phyloP scores from a whole-genome alignment of 2,888 invertebrate genomes.

The Amiota minor region DNA sequence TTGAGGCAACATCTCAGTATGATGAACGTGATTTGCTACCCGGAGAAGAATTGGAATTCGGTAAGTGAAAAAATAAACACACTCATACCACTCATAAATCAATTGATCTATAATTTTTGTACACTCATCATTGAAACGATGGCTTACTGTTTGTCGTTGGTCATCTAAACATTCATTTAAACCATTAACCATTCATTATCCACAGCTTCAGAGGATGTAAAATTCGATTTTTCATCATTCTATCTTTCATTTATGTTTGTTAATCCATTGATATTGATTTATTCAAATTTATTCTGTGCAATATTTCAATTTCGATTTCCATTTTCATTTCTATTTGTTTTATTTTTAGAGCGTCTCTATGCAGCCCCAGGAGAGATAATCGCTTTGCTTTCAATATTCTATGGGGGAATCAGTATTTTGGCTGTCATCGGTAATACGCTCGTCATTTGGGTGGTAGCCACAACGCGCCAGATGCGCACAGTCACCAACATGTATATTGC shows the following conservation, averaged over 20 bases:
- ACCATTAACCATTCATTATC: too few relatives aligned
- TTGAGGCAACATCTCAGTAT: constrained; percentile 28
- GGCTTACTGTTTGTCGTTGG: neutral
- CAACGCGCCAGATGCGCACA: constrained; percentile 85
- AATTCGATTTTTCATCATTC: too few relatives aligned
- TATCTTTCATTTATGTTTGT: too few relatives aligned
- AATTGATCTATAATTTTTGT: neutral
- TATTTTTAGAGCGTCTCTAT: constrained; percentile 77
- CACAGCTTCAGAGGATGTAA: too few relatives aligned
- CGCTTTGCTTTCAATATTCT: constrained; percentile 83
- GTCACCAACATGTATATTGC: constrained; percentile 91
- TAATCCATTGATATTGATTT: too few relatives aligned
- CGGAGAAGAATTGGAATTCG: constrained; percentile 70
- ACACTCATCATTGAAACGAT: neutral
- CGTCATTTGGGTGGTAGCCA: constrained; percentile 89
- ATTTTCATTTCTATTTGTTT: constrained; percentile 1
- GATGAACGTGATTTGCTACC: constrained; percentile 28
- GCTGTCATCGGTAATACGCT: constrained; percentile 87
- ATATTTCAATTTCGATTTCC: constrained; percentile 8
- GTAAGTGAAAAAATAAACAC: constrained; percentile 53
- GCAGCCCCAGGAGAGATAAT: constrained; percentile 84
- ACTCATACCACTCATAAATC: neutral
- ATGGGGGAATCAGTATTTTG: constrained; percentile 86
- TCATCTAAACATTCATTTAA: too few relatives aligned
- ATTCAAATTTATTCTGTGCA: neutral